Conservation (phyloP, 2,888 invertebrate species). For the Hyposoter dolosus region DNA sequence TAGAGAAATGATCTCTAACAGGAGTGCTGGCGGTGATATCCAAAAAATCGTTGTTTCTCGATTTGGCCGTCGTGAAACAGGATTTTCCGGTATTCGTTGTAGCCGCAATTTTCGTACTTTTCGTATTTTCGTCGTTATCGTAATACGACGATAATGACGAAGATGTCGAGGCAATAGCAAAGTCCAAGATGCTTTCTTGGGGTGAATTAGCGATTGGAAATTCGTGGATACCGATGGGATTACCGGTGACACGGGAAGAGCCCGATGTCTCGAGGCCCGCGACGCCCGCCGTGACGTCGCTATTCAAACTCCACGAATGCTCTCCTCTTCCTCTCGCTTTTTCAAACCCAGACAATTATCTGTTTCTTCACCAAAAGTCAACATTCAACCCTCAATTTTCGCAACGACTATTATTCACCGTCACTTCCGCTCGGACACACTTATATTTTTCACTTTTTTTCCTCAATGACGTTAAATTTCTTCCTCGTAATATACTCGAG, state of each 20-base stretch:
- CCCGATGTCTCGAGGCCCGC: slow-evolving; percentile 84
- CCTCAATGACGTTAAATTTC: neutral
- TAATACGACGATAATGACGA: slow-evolving; percentile 49
- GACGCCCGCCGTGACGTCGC: slow-evolving; percentile 84
- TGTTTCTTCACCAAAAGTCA: neutral
- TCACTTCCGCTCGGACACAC: neutral
- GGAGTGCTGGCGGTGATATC: slow-evolving; percentile 51
- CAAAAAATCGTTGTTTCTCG: slow-evolving; percentile 60
- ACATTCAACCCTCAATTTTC: neutral
- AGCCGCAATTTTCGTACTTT: slow-evolving; percentile 8
- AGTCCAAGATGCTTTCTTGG: slow-evolving; percentile 14
- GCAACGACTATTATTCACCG: neutral
- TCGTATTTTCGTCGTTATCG: slow-evolving; percentile 26
- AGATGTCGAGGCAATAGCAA: neutral
- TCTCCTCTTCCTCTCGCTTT: neutral
- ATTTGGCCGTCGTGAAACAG: neutral
- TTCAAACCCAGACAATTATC: neutral
- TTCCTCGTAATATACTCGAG: neutral
- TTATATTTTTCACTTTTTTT: neutral
- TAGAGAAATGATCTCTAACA: slow-evolving; percentile 29
- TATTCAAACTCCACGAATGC: neutral
- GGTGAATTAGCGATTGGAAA: neutral
- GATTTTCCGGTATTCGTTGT: neutral
- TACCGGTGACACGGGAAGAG: slow-evolving; percentile 63
- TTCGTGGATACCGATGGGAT: slow-evolving; percentile 43